Base-by-base conservation (phyloP, 2,113 vertebrate genomes). In the Synodontis membranacea region DNA sequence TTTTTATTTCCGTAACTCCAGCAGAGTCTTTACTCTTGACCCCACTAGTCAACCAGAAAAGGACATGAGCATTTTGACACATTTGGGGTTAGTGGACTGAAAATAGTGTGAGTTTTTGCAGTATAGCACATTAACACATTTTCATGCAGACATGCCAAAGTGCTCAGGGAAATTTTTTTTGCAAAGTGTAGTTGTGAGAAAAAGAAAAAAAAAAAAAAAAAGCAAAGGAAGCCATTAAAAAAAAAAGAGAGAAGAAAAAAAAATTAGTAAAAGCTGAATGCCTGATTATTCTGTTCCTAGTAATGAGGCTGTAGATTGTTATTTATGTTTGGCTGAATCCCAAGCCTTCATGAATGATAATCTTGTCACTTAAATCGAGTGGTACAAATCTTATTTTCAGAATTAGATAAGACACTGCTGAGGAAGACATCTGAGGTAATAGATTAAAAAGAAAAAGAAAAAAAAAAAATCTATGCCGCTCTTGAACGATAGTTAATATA, bases 81-180 rank as follows among this genome's bases (percentile, higher is more conserved):
- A 81, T 94, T 93, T 88, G 88, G 92, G 92, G 92, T 92, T 94
- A 94, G 93, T 91, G 92, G 93, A 91, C 92, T 90, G 92, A 93
- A 94, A 94, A 92, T 88, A 91, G 93, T 93, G 92, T 87, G 92
- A 94, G 89, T 54, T 93, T 94, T 95, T 91, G 90, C 94, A 91
- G 89, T 92, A 92, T 93, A 89, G 88, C 94, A 92, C 94, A 93
- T 95, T 94, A 94, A 91, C 92, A 93, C 92, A 78, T 95, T 94
- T 87, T 83, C 92, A 92, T 93, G 88, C 50, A 31, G 42, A 39
- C 66, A 80, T 88, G 78, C 74, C 84, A 88, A 86, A 80, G 86
- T 88, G 58, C 78, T 56, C 60, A 83, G 44, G 52, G 54, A 62
- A 64, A 39, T 17, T 62, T 83, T 62, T 83, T 64, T 52, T 80